phyloP scores from a whole-genome alignment of 2,888 invertebrate genomes.

The Agrochola lota region DNA sequence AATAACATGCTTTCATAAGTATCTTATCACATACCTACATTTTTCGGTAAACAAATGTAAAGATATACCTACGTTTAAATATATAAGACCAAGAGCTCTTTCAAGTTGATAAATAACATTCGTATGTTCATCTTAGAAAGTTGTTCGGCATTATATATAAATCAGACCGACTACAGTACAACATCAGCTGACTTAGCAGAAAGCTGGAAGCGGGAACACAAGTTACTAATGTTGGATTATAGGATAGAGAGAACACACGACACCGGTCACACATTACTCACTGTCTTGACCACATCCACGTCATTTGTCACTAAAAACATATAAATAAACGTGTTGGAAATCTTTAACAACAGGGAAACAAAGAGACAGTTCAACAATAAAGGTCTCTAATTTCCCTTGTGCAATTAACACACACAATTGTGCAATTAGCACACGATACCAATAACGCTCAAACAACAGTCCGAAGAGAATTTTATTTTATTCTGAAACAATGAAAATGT shows the following conservation, averaged over 20 bases:
- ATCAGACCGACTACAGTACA: conserved; percentile 35
- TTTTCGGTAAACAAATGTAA: neutral
- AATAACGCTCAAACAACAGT: conserved; percentile 33
- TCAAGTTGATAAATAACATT: conserved; percentile 35
- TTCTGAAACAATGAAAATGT: conserved; percentile 37
- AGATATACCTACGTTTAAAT: neutral
- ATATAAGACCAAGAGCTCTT: conserved; percentile 9
- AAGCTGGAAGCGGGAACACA: conserved; percentile 52
- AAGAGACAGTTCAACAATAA: conserved; percentile 36
- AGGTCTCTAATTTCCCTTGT: conserved; percentile 23
- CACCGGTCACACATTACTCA: conserved; percentile 69
- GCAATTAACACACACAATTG: conserved; percentile 19
- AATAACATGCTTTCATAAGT: neutral
- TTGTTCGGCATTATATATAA: conserved; percentile 45
- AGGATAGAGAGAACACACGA: conserved; percentile 55
- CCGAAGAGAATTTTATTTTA: conserved; percentile 41
- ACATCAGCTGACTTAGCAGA: conserved; percentile 61
- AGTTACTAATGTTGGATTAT: conserved; percentile 64
- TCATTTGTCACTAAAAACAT: conserved; percentile 60
- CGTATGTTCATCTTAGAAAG: conserved; percentile 42
- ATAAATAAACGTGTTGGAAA: conserved; percentile 40
- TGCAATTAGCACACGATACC: conserved; percentile 13
- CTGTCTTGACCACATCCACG: conserved; percentile 57
- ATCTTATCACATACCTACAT: neutral
- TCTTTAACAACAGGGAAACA: conserved; percentile 37